Conservation (phyloP, 2,797 vertebrate species). For the Acanthurus tractus region DNA sequence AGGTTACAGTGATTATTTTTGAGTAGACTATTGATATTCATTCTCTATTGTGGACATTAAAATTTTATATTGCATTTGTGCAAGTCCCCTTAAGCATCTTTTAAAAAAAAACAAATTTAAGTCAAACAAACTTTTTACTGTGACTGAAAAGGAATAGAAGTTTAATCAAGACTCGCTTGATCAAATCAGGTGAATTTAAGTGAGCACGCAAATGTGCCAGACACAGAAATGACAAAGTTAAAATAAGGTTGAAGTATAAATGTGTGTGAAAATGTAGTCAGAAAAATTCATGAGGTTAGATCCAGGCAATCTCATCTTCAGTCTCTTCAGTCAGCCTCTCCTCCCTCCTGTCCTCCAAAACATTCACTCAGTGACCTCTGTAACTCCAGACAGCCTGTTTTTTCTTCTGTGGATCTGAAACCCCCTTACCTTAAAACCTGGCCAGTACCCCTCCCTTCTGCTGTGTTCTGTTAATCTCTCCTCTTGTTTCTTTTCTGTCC, state of each 20-base stretch:
- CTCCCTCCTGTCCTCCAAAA: slow-evolving; percentile 16
- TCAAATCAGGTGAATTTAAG: slow-evolving; percentile 3
- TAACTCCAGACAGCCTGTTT: slow-evolving; percentile 5
- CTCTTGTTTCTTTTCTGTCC: slow-evolving; percentile 10
- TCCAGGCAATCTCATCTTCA: slow-evolving; percentile 38
- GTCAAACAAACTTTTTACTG: slow-evolving; percentile 12
- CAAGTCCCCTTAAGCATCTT: slow-evolving; percentile 3
- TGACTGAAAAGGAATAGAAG: background rate
- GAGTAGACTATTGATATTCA: background rate
- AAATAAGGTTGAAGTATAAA: slow-evolving; percentile 16
- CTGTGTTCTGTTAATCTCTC: slow-evolving; percentile 32
- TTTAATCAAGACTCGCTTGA: slow-evolving; percentile 2
- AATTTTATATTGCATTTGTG: slow-evolving; percentile 5
- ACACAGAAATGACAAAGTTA: background rate
- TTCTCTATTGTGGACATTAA: slow-evolving; percentile 4
- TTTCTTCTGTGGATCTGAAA: slow-evolving; percentile 16
- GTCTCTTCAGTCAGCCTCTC: slow-evolving; percentile 25
- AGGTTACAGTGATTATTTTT: background rate
- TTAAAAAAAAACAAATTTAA: background rate
- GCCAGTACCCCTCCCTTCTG: slow-evolving; percentile 17
- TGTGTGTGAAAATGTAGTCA: slow-evolving; percentile 28
- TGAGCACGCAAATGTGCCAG: background rate
- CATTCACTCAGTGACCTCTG: slow-evolving; percentile 48
- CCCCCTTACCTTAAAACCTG: slow-evolving; percentile 42
- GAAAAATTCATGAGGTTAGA: slow-evolving; percentile 30